Percentiles rank a stretch among this genome's conserved stretches.
These are phyloP conservation scores for Onychomys leucogaster DNA, from an alignment of 2,797 vertebrate species.

Conservation along the genomic window DNA sequence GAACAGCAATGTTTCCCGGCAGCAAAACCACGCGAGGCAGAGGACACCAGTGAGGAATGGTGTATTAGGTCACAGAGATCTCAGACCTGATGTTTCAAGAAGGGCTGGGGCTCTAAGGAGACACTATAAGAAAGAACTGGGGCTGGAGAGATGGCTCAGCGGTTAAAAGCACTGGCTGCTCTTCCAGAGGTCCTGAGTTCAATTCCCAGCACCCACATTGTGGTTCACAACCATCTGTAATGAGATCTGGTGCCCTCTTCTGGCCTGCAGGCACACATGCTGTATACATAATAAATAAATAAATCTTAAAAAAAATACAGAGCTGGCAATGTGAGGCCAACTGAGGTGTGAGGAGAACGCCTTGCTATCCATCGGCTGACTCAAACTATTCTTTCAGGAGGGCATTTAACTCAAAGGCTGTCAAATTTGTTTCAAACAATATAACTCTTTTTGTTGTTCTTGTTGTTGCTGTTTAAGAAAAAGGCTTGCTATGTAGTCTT, in stretches of 20 bases:
- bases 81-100: not conserved
- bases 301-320: no score
- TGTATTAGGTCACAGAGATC: not conserved
- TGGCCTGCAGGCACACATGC: no score
- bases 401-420: not conserved
- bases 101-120: not conserved
- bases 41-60: not conserved
- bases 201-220: no score
- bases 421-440: not conserved
- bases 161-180: no score
- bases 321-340: not conserved
- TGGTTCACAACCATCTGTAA: no score
- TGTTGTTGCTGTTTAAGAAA: not conserved
- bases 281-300: no score
- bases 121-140: not conserved
- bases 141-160: no score
- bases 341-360: not conserved
- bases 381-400: not conserved
- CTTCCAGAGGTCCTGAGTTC: no score
- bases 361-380: not conserved
- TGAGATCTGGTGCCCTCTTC: no score
- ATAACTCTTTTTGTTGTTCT: not conserved
- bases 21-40: no score
- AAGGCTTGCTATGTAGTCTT: not conserved
- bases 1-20: no score